Evolutionary conservation across 2,888 invertebrate species (phyloP).

Genomic region (Sphaeridia pumilis): DNA sequence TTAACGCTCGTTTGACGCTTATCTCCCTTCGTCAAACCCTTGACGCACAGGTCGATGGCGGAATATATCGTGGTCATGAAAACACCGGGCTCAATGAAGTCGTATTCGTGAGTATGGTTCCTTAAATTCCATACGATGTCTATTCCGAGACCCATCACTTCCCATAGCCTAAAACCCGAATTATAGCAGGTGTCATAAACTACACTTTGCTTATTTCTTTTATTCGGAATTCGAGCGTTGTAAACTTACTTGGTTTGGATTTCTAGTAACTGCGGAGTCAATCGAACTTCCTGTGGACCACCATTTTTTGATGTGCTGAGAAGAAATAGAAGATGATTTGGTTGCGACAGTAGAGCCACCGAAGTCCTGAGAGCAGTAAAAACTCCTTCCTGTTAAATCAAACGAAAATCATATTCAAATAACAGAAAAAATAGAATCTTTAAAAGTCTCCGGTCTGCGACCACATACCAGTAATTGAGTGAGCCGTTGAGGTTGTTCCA

Average conservation of each 20-base stretch:
- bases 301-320: constrained; percentile 16
- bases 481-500: constrained; percentile 18
- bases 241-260: constrained; percentile 29
- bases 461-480: constrained; percentile 26
- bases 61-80: constrained; percentile 22
- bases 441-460: neutral
- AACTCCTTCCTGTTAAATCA: constrained; percentile 23
- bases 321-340: constrained; percentile 23
- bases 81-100: constrained; percentile 20
- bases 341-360: constrained; percentile 26
- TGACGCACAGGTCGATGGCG: constrained; percentile 22
- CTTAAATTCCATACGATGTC: constrained; percentile 25
- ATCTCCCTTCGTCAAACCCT: constrained; percentile 23
- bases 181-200: neutral
- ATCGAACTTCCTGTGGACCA: constrained; percentile 14
- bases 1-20: constrained; percentile 15
- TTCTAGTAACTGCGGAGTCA: constrained; percentile 27
- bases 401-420: neutral
- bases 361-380: constrained; percentile 28
- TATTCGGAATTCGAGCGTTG: neutral
- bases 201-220: neutral
- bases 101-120: constrained; percentile 15
- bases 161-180: constrained; percentile 23
- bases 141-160: constrained; percentile 23
- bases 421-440: neutral